phyloP scores from a whole-genome alignment of 2,888 invertebrate species.

The Cotesia congregata region DNA sequence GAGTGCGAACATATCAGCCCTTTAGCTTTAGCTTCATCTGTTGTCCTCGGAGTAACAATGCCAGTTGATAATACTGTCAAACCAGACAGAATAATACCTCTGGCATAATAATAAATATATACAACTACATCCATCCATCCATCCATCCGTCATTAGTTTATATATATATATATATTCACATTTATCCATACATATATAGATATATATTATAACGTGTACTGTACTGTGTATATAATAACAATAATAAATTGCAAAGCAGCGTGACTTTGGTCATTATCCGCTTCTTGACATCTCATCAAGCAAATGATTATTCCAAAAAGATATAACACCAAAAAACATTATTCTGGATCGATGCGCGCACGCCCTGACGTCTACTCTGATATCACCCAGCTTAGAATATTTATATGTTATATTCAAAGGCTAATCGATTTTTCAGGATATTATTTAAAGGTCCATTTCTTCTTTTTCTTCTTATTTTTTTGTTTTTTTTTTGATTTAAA shows the following conservation, averaged over 20 bases:
- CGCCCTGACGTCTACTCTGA: constrained; percentile 22
- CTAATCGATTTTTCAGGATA: neutral
- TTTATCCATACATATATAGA: neutral
- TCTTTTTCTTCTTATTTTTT: too few relatives aligned
- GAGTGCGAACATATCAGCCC: constrained; percentile 32
- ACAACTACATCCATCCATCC: neutral
- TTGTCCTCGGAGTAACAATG: neutral
- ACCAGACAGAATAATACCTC: neutral
- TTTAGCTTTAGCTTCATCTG: neutral
- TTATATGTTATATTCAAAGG: neutral
- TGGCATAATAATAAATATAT: constrained; percentile 4
- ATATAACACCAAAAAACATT: constrained; percentile 26
- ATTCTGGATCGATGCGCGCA: constrained; percentile 41
- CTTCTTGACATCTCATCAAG: constrained; percentile 1
- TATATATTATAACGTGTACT: neutral
- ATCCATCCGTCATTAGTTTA: neutral
- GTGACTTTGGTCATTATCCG: neutral
- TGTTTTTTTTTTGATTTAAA: too few relatives aligned
- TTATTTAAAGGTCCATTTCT: neutral
- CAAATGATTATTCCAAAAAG: constrained; percentile 12
- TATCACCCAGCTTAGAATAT: neutral
- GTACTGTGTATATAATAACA: neutral
- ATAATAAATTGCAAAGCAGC: neutral
- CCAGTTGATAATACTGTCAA: constrained; percentile 1
- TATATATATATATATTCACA: neutral